Conservation (phyloP, 2,888 invertebrate genomes). For the Mayetiola destructor region DNA sequence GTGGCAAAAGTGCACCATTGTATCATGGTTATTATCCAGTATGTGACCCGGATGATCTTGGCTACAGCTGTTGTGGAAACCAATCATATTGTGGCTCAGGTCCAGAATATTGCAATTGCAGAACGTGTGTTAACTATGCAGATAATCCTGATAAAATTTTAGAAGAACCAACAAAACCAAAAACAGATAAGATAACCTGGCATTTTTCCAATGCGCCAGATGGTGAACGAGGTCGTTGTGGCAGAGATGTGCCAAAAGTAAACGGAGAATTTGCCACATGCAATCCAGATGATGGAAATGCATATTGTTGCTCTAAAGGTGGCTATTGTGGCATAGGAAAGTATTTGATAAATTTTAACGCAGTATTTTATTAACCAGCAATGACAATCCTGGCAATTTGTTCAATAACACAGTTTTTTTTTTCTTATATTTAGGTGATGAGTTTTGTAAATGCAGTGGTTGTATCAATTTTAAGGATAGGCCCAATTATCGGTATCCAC, state of each 20-base stretch:
- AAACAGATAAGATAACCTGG: not conserved
- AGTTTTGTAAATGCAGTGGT: not conserved
- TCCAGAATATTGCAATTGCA: not conserved
- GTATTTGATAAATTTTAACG: not conserved
- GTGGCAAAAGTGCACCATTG: slow-evolving; percentile 2
- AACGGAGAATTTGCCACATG: not conserved
- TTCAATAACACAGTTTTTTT: not conserved
- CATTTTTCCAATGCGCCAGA: not conserved
- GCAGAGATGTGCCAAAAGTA: not conserved
- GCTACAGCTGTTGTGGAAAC: not conserved
- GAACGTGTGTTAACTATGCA: not conserved
- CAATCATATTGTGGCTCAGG: not conserved
- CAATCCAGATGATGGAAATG: not conserved
- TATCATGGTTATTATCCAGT: not conserved
- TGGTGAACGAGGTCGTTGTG: not conserved
- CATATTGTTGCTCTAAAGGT: slow-evolving; percentile 1
- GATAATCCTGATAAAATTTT: slow-evolving; percentile 1
- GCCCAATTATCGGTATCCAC: not conserved
- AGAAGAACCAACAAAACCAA: not conserved
- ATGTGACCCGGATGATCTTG: slow-evolving; percentile 10
- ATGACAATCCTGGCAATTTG: not conserved
- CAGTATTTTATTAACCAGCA: too few relatives aligned
- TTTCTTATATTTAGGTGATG: not conserved
- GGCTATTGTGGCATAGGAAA: not conserved
- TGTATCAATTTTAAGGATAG: not conserved